Evolutionary conservation across 2,113 vertebrate genomes (phyloP).

Genomic region (Ciconia boyciana): DNA sequence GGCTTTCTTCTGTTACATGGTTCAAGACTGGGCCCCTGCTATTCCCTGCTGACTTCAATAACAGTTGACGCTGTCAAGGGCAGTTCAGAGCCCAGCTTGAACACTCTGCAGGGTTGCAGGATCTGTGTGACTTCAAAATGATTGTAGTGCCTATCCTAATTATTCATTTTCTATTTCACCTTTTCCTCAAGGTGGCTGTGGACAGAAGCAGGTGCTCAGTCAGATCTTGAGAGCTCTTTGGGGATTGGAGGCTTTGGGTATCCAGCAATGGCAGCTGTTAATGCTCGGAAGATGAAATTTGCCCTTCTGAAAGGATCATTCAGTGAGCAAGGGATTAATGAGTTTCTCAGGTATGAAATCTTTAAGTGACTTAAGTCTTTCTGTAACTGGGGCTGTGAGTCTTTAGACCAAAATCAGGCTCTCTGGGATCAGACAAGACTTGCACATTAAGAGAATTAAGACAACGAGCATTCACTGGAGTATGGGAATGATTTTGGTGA

Average conservation of each 20-base stretch:
- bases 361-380: not conserved
- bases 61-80: not conserved
- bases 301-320: conserved; percentile 93
- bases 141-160: not conserved
- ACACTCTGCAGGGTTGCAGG: not conserved
- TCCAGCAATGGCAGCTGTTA: conserved; percentile 95
- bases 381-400: not conserved
- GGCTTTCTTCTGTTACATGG: not conserved
- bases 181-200: conserved; percentile 81
- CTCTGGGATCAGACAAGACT: not conserved
- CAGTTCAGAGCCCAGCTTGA: not conserved
- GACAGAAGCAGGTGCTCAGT: conserved; percentile 91
- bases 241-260: conserved; percentile 98
- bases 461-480: not conserved
- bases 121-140: not conserved
- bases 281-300: conserved; percentile 95
- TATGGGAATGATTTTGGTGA: not conserved
- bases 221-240: conserved; percentile 86
- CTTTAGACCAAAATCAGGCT: not conserved
- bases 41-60: not conserved
- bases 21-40: not conserved
- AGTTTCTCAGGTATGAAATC: conserved; percentile 77
- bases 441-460: not conserved
- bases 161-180: not conserved
- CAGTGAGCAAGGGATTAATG: conserved; percentile 87